These are phyloP conservation scores for Drosophila hamatofila DNA, from an alignment of 2,888 invertebrate species.

Conservation along the genomic window DNA sequence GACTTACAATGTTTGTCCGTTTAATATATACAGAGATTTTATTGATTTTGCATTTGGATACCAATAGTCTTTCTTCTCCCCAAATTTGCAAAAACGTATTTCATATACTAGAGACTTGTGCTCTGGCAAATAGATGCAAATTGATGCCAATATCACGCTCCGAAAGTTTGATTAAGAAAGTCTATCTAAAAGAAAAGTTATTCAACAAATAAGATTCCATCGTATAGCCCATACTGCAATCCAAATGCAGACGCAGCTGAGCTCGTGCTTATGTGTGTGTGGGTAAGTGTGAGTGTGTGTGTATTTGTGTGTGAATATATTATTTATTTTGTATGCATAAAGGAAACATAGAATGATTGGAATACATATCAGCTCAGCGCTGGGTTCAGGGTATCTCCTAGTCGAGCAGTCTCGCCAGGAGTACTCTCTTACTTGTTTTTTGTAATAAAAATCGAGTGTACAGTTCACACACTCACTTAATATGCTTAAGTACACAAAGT, in stretches of 20 bases:
- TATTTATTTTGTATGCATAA: too few species aligned
- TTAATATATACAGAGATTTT: background rate
- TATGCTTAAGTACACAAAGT: constrained; percentile 57
- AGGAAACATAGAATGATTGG: too few species aligned
- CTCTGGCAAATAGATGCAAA: too few species aligned
- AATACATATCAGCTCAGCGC: background rate
- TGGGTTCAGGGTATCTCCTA: background rate
- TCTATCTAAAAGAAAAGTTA: background rate
- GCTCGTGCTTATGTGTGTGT: background rate
- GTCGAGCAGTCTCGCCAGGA: background rate
- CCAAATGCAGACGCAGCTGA: background rate
- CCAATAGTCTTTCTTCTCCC: background rate
- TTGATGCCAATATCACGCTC: background rate
- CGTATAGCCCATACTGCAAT: background rate
- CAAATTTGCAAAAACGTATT: background rate
- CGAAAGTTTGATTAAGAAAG: background rate
- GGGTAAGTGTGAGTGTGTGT: background rate
- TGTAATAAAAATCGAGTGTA: constrained; percentile 3
- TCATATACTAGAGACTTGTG: too few species aligned
- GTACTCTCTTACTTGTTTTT: background rate
- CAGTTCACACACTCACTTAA: constrained; percentile 41
- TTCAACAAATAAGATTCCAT: background rate
- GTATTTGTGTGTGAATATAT: too few species aligned
- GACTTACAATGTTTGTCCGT: background rate
- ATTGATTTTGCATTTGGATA: background rate